These are phyloP conservation scores for Heliconius melpomene DNA, from an alignment of 1,140 invertebrate species.

Conservation along the genomic window DNA sequence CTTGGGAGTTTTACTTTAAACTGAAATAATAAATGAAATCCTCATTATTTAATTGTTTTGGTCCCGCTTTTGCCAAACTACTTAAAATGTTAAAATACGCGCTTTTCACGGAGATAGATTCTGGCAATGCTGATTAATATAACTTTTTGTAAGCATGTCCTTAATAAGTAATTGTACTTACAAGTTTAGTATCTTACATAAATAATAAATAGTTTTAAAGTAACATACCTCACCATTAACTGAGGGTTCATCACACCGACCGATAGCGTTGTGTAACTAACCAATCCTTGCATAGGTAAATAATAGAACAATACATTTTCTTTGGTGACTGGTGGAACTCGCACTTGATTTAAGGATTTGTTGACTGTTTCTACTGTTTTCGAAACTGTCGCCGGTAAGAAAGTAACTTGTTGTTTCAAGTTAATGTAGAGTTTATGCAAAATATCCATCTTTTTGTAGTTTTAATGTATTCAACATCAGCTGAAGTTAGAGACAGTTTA, in stretches of 20 bases:
- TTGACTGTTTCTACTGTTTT: slow-evolving; percentile 66
- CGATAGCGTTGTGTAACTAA: slow-evolving; percentile 78
- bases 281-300: slow-evolving; percentile 76
- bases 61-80: too few relatives aligned
- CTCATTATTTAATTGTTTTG: too few relatives aligned
- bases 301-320: slow-evolving; percentile 79
- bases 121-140: too few relatives aligned
- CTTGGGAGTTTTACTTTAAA: too few relatives aligned
- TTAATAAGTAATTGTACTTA: neutral
- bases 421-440: slow-evolving; percentile 66
- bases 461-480: slow-evolving; percentile 21
- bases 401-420: slow-evolving; percentile 53
- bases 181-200: too few relatives aligned
- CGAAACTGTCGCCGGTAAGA: slow-evolving; percentile 57
- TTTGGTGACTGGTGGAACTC: slow-evolving; percentile 71
- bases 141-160: neutral
- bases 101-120: too few relatives aligned
- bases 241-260: slow-evolving; percentile 79
- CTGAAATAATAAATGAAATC: too few relatives aligned
- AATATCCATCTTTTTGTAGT: slow-evolving; percentile 62
- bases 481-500: slow-evolving; percentile 26
- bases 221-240: slow-evolving; percentile 72
- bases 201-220: neutral
- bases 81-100: too few relatives aligned
- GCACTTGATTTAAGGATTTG: slow-evolving; percentile 67